Percentiles rank a stretch among this genome's conserved stretches.
phyloP scores from a whole-genome alignment of 2,888 invertebrate species.

The Caenorhabditis imperialis region DNA sequence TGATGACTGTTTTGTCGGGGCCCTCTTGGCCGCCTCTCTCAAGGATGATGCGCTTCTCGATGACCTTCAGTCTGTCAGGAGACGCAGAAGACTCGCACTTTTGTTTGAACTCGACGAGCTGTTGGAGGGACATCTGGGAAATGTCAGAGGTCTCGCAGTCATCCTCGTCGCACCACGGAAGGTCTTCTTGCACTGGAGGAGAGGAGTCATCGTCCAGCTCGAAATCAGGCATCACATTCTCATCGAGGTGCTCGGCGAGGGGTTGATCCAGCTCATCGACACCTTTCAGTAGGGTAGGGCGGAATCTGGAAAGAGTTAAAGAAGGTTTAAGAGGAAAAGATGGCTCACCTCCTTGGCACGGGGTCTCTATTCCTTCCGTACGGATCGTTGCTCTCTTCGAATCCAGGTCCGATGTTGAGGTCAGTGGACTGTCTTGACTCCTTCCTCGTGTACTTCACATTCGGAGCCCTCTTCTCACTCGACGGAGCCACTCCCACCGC shows the following conservation, averaged over 20 bases:
- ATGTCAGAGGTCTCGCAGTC: constrained; percentile 31
- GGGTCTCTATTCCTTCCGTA: constrained; percentile 32
- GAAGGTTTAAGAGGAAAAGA: neutral
- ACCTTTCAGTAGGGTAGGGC: constrained; percentile 31
- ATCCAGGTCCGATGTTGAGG: constrained; percentile 44
- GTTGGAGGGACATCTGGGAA: neutral
- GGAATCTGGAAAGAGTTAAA: constrained; percentile 16
- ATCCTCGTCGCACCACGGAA: constrained; percentile 44
- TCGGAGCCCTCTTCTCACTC: constrained; percentile 7
- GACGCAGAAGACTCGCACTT: constrained; percentile 17
- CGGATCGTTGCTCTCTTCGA: constrained; percentile 41
- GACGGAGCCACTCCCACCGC: neutral
- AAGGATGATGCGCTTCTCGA: constrained; percentile 19
- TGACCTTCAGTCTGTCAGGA: constrained; percentile 8
- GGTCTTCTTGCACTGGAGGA: constrained; percentile 19
- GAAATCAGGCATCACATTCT: constrained; percentile 36
- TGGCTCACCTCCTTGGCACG: constrained; percentile 15
- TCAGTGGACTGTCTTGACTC: constrained; percentile 19
- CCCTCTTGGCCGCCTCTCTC: constrained; percentile 6
- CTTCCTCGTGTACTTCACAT: constrained; percentile 27
- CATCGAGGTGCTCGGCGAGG: constrained; percentile 19
- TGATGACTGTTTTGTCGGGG: no score
- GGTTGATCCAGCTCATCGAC: constrained; percentile 33
- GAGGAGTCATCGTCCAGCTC: constrained; percentile 34
- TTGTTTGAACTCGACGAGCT: constrained; percentile 23